Conservation (phyloP, 2,113 vertebrate genomes). For the Tupaia chinensis region DNA sequence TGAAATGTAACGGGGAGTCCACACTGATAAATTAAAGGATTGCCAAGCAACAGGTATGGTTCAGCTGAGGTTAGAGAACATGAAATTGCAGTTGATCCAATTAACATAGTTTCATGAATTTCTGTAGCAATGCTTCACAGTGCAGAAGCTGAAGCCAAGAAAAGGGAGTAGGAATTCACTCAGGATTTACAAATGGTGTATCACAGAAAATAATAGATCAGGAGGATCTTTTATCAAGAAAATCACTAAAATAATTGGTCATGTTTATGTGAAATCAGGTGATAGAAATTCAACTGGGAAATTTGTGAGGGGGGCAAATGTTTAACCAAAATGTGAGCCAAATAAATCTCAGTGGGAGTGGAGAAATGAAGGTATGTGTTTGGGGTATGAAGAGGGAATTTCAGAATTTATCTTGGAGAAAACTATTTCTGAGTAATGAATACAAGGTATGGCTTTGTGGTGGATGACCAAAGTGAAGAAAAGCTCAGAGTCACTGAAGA, state of each 20-base stretch:
- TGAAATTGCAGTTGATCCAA: background rate
- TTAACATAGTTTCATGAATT: background rate
- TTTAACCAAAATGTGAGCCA: background rate
- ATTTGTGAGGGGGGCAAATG: background rate
- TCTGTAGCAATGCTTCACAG: background rate
- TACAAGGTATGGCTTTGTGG: background rate
- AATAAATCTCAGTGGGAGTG: background rate
- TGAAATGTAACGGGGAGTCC: background rate
- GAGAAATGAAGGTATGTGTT: background rate
- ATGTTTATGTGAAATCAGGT: background rate
- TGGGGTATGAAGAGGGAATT: background rate
- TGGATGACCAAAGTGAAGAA: background rate
- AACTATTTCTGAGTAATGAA: background rate
- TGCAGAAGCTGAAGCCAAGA: background rate
- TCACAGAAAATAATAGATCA: background rate
- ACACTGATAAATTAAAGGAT: background rate
- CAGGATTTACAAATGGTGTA: background rate
- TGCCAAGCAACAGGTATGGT: background rate
- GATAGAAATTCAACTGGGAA: background rate
- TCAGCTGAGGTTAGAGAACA: background rate
- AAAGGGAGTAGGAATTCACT: background rate
- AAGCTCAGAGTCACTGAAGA: background rate
- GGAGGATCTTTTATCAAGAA: background rate
- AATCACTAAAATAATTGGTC: background rate
- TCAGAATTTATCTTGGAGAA: background rate